phyloP scores from a whole-genome alignment of 2,113 vertebrate genomes.

The Eclectus roratus region DNA sequence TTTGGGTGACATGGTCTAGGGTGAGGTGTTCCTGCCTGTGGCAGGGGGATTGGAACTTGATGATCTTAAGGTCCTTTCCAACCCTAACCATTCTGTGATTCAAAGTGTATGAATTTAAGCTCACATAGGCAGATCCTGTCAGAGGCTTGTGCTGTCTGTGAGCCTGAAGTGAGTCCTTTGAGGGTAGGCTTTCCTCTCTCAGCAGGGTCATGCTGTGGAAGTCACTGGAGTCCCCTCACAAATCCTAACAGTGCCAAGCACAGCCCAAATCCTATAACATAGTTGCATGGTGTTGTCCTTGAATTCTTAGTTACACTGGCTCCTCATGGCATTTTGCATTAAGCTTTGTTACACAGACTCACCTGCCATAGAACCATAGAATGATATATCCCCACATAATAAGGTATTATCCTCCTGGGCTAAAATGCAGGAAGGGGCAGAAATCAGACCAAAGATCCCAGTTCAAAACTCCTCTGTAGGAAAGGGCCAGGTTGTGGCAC shows the following conservation, averaged over 20 bases:
- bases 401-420: not conserved
- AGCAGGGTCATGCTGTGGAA: not conserved
- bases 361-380: not conserved
- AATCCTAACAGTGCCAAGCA: not conserved
- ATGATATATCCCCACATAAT: accelerated
- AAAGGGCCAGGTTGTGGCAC: not conserved
- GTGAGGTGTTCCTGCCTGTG: not conserved
- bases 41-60: not conserved
- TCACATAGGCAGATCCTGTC: not conserved
- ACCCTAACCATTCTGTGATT: not conserved
- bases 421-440: not conserved
- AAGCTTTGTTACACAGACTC: not conserved
- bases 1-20: too few species aligned
- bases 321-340: not conserved
- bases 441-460: not conserved
- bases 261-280: not conserved
- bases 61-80: not conserved
- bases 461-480: not conserved
- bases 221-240: not conserved
- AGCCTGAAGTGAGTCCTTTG: not conserved
- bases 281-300: not conserved
- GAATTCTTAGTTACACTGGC: not conserved
- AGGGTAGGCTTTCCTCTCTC: not conserved
- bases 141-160: not conserved
- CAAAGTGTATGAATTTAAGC: not conserved